These are phyloP conservation scores for Antitype chi DNA, from an alignment of 2,888 invertebrate species.

Conservation along the genomic window DNA sequence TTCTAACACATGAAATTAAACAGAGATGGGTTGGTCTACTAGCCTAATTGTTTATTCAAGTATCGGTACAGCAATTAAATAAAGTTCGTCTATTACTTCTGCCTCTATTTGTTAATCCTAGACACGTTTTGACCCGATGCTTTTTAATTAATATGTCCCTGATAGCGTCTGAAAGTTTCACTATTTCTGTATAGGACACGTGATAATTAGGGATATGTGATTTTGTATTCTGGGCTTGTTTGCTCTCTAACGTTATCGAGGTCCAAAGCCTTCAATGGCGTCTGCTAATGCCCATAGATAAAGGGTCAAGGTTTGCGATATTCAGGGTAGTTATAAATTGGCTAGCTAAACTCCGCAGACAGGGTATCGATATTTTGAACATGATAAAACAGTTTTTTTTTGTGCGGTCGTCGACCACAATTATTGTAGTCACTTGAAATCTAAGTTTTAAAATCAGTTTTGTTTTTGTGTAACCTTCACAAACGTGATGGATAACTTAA, in stretches of 20 bases:
- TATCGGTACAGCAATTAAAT: slow-evolving; percentile 66
- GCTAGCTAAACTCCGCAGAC: no score
- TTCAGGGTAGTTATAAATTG: no score
- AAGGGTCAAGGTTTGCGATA: no score
- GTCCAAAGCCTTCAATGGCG: not conserved
- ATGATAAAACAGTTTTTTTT: no score
- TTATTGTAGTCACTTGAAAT: no score
- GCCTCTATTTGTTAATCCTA: slow-evolving; percentile 52
- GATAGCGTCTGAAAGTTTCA: slow-evolving; percentile 58
- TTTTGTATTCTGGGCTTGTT: slow-evolving; percentile 45
- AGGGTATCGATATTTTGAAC: no score
- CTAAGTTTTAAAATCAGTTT: no score
- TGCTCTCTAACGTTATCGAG: slow-evolving; percentile 16
- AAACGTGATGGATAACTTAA: no score
- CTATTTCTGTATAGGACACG: slow-evolving; percentile 40
- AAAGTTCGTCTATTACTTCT: slow-evolving; percentile 63
- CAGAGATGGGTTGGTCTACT: slow-evolving; percentile 37
- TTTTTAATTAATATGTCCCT: slow-evolving; percentile 66
- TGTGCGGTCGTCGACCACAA: no score
- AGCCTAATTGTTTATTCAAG: slow-evolving; percentile 63
- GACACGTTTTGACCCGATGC: slow-evolving; percentile 63
- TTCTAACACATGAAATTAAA: slow-evolving; percentile 49
- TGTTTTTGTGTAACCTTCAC: no score
- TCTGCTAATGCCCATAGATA: not conserved
- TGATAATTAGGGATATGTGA: slow-evolving; percentile 45